Percentiles rank a stretch among this genome's conserved stretches.
Evolutionary conservation across 2,113 vertebrate genomes (phyloP).

Genomic region (Grammomys surdaster): DNA sequence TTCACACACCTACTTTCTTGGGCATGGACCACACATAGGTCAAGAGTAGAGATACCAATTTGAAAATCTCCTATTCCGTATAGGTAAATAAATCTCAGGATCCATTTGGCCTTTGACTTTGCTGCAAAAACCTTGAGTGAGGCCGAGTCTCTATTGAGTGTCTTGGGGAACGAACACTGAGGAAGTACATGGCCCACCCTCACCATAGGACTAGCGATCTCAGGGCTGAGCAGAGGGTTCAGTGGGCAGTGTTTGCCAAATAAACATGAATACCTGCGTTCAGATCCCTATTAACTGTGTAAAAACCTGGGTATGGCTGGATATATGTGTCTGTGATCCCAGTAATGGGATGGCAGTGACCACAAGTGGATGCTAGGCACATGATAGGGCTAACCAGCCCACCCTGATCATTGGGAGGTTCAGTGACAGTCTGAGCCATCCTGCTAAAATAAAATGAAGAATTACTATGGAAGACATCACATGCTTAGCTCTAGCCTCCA

Average conservation of each 20-base stretch:
- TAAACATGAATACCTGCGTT: not conserved
- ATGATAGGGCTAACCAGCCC: not conserved
- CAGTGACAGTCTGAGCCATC: not conserved
- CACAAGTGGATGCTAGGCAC: not conserved
- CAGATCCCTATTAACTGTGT: not conserved
- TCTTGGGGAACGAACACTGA: accelerated
- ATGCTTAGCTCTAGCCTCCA: not conserved
- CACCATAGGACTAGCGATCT: slow-evolving; percentile 62
- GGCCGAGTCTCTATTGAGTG: not conserved
- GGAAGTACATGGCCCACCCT: not conserved
- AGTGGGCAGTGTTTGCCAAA: not conserved
- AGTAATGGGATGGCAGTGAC: not conserved
- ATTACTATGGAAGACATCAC: not conserved
- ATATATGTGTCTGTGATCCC: not conserved
- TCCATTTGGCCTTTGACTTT: slow-evolving; percentile 41
- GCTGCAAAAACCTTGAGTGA: not conserved
- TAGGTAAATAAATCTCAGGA: not conserved
- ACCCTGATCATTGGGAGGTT: not conserved
- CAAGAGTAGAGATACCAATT: not conserved
- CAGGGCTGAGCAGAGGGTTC: not conserved
- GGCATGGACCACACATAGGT: not conserved
- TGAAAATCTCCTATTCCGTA: not conserved
- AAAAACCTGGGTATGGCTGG: not conserved
- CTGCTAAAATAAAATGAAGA: not conserved
- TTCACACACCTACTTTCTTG: accelerated